phyloP scores from a whole-genome alignment of 2,888 invertebrate species.

The Campoplex nolae region DNA sequence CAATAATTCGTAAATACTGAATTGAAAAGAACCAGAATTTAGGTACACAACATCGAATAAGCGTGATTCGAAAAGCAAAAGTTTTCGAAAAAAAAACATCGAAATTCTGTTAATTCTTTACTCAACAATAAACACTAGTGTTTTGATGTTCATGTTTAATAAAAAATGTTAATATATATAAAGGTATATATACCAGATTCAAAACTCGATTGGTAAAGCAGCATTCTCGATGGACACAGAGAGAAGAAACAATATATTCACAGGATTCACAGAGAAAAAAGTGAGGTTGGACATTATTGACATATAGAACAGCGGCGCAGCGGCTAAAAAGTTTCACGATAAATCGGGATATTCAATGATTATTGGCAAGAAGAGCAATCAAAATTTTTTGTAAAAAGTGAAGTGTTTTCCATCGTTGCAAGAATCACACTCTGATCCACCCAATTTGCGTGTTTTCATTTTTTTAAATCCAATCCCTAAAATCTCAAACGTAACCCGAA shows the following conservation, averaged over 20 bases:
- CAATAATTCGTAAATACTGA: background rate
- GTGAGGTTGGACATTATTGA: conserved; percentile 45
- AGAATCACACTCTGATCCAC: background rate
- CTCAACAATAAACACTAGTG: background rate
- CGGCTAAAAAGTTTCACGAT: conserved; percentile 33
- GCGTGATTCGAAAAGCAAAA: background rate
- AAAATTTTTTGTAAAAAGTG: background rate
- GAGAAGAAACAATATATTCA: background rate
- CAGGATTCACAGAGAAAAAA: background rate
- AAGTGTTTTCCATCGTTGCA: background rate
- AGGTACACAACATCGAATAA: background rate
- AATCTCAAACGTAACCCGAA: background rate
- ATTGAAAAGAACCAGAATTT: background rate
- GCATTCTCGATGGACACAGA: background rate
- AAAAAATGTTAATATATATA: no score
- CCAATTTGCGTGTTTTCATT: background rate
- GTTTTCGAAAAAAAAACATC: background rate
- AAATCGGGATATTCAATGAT: background rate
- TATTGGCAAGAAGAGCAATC: background rate
- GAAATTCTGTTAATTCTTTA: background rate
- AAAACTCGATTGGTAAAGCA: conserved; percentile 1
- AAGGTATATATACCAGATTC: background rate
- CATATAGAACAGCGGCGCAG: background rate
- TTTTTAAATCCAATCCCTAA: background rate
- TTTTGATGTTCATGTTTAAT: background rate